Percentiles rank a stretch among this genome's conserved stretches.
phyloP scores from a whole-genome alignment of 2,888 invertebrate species.

The Caenorhabditis macrosperma region DNA sequence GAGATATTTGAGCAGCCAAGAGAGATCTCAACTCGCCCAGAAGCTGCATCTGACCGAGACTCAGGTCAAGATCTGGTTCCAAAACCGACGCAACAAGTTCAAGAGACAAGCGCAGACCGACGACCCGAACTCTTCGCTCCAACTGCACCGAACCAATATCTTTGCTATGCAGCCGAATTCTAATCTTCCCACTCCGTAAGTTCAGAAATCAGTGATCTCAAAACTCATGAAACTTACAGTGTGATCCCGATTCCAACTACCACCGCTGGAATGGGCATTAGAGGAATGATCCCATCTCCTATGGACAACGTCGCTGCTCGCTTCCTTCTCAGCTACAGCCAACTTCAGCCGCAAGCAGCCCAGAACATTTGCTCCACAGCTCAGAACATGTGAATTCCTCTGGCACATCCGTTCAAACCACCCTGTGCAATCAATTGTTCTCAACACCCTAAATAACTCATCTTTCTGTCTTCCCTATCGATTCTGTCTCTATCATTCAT shows the following conservation, averaged over 20 bases:
- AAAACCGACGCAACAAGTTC: conserved; percentile 78
- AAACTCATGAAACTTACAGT: neutral
- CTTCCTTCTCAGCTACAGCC: conserved; percentile 61
- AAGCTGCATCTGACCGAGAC: conserved; percentile 76
- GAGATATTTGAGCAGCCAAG: conserved; percentile 75
- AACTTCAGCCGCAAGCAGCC: conserved; percentile 6
- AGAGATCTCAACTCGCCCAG: conserved; percentile 73
- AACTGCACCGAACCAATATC: conserved; percentile 60
- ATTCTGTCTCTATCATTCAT: neutral
- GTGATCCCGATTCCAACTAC: conserved; percentile 33
- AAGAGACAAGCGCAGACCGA: conserved; percentile 70
- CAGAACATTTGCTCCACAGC: conserved; percentile 28
- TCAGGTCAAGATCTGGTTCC: conserved; percentile 79
- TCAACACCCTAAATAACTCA: too few relatives aligned
- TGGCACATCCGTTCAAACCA: neutral
- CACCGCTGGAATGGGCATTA: conserved; percentile 28
- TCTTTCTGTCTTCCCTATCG: neutral
- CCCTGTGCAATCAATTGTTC: conserved; percentile 45
- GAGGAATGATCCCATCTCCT: conserved; percentile 40
- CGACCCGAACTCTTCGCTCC: conserved; percentile 59
- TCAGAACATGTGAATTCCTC: conserved; percentile 23
- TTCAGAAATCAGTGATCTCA: neutral
- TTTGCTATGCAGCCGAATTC: conserved; percentile 31
- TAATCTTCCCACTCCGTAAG: conserved; percentile 34
- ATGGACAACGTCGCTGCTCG: conserved; percentile 61